Conservation (phyloP, 2,797 vertebrate genomes). For the Phoebastria nigripes region DNA sequence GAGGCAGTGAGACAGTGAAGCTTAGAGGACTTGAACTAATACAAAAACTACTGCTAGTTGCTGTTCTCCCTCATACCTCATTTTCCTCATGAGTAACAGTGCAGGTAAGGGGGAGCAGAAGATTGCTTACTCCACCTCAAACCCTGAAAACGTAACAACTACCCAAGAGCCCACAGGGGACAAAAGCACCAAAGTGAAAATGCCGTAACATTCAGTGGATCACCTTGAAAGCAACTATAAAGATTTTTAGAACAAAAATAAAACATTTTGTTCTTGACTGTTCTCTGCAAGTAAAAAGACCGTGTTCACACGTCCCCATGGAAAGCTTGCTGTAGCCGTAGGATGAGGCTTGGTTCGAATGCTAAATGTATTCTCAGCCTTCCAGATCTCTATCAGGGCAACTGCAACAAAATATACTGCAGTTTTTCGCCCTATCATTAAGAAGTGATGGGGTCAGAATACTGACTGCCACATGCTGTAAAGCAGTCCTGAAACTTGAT, state of each 20-base stretch:
- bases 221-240: background rate
- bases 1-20: background rate
- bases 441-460: background rate
- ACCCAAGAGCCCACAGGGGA: background rate
- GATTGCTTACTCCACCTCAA: background rate
- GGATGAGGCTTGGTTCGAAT: background rate
- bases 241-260: background rate
- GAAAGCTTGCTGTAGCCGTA: background rate
- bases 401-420: background rate
- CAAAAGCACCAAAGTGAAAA: background rate
- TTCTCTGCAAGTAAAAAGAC: background rate
- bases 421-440: background rate
- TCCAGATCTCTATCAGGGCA: background rate
- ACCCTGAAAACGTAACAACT: fast-evolving
- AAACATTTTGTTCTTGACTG: background rate
- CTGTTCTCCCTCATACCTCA: background rate
- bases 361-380: background rate
- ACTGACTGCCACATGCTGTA: background rate
- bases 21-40: background rate
- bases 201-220: background rate
- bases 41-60: background rate
- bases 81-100: background rate
- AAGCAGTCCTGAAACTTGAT: background rate
- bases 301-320: background rate
- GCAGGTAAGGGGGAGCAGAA: background rate